A percentile compares a stretch with the other conserved stretches of the same genome.
These are phyloP conservation scores for Drosophila repleta DNA, from an alignment of 1,140 invertebrate genomes.

Conservation along the genomic window DNA sequence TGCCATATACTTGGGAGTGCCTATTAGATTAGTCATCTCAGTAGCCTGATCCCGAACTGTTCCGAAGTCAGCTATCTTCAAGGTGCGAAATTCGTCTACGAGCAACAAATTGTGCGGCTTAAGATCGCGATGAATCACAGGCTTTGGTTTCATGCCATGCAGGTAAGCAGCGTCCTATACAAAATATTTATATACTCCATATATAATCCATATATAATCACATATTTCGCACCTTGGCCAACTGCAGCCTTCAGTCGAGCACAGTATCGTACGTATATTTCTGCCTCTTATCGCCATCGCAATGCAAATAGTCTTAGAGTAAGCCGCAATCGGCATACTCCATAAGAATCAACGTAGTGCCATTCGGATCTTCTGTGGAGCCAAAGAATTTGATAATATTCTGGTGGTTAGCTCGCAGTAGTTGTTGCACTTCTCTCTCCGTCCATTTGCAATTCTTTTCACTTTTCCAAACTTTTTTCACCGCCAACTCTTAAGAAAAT, in stretches of 20 bases:
- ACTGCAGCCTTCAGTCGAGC: constrained; percentile 7
- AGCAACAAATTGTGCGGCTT: constrained; percentile 21
- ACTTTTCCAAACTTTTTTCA: neutral
- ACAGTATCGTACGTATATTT: neutral
- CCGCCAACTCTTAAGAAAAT: neutral
- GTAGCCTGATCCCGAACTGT: constrained; percentile 1
- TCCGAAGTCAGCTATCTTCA: constrained; percentile 22
- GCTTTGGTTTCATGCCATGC: constrained; percentile 9
- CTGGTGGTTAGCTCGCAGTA: neutral
- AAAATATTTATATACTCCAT: no score
- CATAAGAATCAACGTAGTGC: neutral
- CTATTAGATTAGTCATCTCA: neutral
- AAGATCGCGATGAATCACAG: constrained; percentile 23
- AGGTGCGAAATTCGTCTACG: neutral
- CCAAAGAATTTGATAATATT: constrained; percentile 11
- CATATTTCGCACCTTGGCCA: constrained; percentile 1
- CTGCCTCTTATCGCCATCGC: neutral
- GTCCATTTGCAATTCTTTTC: neutral
- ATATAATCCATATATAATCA: no score
- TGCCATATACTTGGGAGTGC: constrained; percentile 8
- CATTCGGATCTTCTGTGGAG: neutral
- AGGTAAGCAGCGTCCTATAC: constrained; percentile 7
- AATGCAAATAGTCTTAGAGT: neutral
- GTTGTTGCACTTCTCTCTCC: constrained; percentile 1
- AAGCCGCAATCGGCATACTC: constrained; percentile 7